These are phyloP conservation scores for Leucophenga montana DNA, from an alignment of 2,888 invertebrate species.

Conservation along the genomic window DNA sequence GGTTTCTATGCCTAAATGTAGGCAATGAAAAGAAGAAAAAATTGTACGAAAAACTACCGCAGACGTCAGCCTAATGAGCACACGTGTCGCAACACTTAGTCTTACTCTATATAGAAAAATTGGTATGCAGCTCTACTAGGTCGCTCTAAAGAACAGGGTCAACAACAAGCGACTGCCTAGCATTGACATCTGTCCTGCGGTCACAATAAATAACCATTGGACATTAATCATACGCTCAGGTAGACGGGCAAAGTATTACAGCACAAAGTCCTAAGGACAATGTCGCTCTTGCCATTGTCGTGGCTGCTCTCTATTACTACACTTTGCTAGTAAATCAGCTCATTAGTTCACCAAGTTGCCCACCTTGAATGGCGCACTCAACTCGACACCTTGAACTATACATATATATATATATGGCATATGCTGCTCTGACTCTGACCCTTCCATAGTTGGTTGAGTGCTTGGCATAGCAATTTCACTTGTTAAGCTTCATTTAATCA, in stretches of 20 bases:
- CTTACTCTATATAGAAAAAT: neutral
- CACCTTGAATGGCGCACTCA: slow-evolving; percentile 32
- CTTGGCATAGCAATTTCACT: slow-evolving; percentile 39
- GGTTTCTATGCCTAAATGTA: slow-evolving; percentile 12
- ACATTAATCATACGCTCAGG: slow-evolving; percentile 64
- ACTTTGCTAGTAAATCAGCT: slow-evolving; percentile 68
- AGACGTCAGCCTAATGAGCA: slow-evolving; percentile 54
- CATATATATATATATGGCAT: neutral
- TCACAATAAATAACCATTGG: slow-evolving; percentile 66
- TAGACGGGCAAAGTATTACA: slow-evolving; percentile 20
- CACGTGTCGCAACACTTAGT: slow-evolving; percentile 48
- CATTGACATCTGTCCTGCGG: slow-evolving; percentile 64
- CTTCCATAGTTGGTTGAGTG: slow-evolving; percentile 16
- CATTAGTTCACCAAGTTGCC: slow-evolving; percentile 63
- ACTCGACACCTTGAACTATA: slow-evolving; percentile 30
- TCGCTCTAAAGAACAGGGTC: neutral
- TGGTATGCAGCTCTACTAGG: no score
- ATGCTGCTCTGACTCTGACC: slow-evolving; percentile 26
- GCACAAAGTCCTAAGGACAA: neutral
- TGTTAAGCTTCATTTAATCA: slow-evolving; percentile 70
- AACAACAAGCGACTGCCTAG: slow-evolving; percentile 9
- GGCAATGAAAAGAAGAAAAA: slow-evolving; percentile 30
- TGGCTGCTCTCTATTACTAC: neutral
- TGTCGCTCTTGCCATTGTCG: neutral
- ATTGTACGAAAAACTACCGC: slow-evolving; percentile 16